Percentiles rank a stretch among this genome's conserved stretches.
These are phyloP conservation scores for Malurus alboscapulatus DNA, from an alignment of 2,113 vertebrate genomes.

Conservation along the genomic window DNA sequence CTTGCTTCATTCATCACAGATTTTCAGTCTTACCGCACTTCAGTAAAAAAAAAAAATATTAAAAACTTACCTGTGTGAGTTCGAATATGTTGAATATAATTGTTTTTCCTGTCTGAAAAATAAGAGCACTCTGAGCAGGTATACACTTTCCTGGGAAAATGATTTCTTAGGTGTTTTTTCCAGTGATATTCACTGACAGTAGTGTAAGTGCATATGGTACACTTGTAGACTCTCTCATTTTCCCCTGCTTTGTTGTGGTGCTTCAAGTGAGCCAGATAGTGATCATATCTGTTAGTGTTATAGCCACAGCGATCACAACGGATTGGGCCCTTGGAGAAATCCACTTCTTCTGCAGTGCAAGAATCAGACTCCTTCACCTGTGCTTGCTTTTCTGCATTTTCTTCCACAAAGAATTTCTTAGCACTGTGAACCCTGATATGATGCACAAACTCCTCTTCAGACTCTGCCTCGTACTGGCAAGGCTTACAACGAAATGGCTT, in stretches of 20 bases:
- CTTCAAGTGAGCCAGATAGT: slow-evolving; percentile 95
- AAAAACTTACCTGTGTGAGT: slow-evolving; percentile 90
- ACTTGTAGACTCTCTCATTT: slow-evolving; percentile 91
- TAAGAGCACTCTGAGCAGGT: slow-evolving; percentile 95
- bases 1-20: not conserved
- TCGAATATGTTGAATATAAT: slow-evolving; percentile 96
- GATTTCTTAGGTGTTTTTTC: slow-evolving; percentile 97
- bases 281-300: slow-evolving; percentile 97
- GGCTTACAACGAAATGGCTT: slow-evolving; percentile 95
- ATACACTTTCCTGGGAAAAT: slow-evolving; percentile 96
- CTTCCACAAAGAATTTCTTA: slow-evolving; percentile 90
- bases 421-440: slow-evolving; percentile 89
- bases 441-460: slow-evolving; percentile 89
- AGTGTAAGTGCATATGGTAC: slow-evolving; percentile 93
- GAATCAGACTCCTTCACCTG: slow-evolving; percentile 73
- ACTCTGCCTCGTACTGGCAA: slow-evolving; percentile 90
- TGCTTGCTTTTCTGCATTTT: slow-evolving; percentile 81
- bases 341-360: slow-evolving; percentile 71
- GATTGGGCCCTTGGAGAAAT: slow-evolving; percentile 90
- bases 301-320: slow-evolving; percentile 95
- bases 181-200: slow-evolving; percentile 98
- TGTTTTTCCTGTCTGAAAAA: slow-evolving; percentile 97
- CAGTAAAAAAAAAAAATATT: not conserved
- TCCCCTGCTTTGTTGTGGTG: slow-evolving; percentile 91
- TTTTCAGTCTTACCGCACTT: not conserved